Conservation (phyloP, 2,113 vertebrate genomes). For the Thalassarche chlororhynchos region DNA sequence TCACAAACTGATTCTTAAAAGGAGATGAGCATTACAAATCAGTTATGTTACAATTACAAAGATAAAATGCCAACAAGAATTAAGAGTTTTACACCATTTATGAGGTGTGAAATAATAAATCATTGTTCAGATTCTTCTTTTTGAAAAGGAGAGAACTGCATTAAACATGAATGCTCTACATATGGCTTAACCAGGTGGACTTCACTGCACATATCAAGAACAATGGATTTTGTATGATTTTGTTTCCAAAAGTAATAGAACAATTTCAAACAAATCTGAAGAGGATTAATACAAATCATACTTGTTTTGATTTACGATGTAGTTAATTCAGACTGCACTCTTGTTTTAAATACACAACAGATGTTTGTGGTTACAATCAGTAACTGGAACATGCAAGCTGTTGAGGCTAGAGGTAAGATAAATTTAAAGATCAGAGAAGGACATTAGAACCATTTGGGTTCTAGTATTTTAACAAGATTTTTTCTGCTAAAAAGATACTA, state of each 20-base stretch:
- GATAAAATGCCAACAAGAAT: background rate
- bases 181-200: background rate
- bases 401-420: background rate
- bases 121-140: background rate
- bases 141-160: background rate
- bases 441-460: background rate
- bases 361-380: conserved; percentile 31
- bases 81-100: background rate
- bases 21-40: background rate
- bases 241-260: background rate
- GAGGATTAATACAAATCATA: background rate
- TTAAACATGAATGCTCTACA: background rate
- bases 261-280: background rate
- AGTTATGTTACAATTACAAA: background rate
- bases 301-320: background rate
- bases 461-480: background rate
- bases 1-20: background rate
- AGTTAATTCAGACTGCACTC: background rate
- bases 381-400: background rate
- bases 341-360: conserved; percentile 17
- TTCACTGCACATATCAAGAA: background rate
- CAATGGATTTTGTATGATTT: background rate
- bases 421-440: background rate
- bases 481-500: background rate
- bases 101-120: background rate